These are phyloP conservation scores for Puffinus mauretanicus DNA, from an alignment of 2,113 vertebrate species.

Conservation along the genomic window DNA sequence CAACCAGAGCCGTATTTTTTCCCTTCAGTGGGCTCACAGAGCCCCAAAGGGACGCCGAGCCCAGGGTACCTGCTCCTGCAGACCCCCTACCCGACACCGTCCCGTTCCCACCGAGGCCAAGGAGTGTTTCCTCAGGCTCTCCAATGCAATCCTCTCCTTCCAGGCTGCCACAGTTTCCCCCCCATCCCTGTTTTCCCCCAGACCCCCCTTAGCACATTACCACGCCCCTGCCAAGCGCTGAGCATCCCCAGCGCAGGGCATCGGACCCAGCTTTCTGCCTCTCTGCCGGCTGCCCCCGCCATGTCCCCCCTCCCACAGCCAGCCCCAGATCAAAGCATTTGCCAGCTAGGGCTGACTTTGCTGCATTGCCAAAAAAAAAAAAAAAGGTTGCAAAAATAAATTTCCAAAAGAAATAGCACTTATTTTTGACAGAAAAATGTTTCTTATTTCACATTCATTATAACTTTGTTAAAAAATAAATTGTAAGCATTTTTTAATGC, in stretches of 20 bases:
- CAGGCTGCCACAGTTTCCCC: background rate
- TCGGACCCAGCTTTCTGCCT: accelerated
- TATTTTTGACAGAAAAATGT: background rate
- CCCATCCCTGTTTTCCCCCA: background rate
- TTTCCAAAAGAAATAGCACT: background rate
- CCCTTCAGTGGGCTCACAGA: background rate
- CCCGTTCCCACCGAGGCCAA: background rate
- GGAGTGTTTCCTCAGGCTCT: background rate
- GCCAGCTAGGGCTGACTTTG: background rate
- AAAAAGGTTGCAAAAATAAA: background rate
- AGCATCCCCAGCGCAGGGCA: background rate
- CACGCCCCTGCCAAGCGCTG: accelerated
- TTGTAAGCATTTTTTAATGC: background rate
- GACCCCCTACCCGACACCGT: accelerated
- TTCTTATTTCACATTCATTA: background rate
- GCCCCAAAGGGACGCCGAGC: accelerated
- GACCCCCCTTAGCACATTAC: accelerated
- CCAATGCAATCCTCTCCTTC: background rate
- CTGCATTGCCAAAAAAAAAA: background rate
- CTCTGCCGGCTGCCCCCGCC: background rate
- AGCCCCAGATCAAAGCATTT: background rate
- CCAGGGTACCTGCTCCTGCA: background rate
- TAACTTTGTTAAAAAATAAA: background rate
- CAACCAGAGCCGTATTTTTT: background rate
- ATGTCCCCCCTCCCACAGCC: background rate